phyloP scores from a whole-genome alignment of 2,888 invertebrate genomes.

The Apamea crenata region DNA sequence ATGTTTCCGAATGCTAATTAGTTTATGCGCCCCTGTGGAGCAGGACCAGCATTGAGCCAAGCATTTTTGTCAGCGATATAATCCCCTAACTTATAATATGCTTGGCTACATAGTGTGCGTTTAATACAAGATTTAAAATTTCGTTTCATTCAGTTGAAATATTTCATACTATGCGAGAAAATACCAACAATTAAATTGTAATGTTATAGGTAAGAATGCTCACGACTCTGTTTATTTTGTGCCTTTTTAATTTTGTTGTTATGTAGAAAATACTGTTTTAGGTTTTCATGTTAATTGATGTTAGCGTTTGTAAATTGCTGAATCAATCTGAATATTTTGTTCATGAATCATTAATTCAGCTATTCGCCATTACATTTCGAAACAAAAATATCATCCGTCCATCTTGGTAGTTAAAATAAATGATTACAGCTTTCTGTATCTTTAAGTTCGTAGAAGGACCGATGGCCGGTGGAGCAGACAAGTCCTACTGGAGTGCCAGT shows the following conservation, averaged over 20 bases:
- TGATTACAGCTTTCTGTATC: neutral
- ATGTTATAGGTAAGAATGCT: slow-evolving; percentile 27
- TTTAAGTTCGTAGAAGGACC: neutral
- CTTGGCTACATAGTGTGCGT: too few relatives aligned
- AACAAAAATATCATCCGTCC: neutral
- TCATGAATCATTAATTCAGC: neutral
- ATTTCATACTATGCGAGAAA: slow-evolving; percentile 35
- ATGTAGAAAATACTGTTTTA: neutral
- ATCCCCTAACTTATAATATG: too few relatives aligned
- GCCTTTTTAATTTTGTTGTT: slow-evolving; percentile 18
- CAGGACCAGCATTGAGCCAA: too few relatives aligned
- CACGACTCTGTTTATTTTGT: slow-evolving; percentile 24
- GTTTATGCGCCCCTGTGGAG: too few relatives aligned
- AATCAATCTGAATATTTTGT: neutral
- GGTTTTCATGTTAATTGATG: neutral
- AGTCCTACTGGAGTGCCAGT: too few relatives aligned
- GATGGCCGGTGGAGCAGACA: too few relatives aligned
- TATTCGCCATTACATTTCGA: neutral
- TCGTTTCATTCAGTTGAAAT: too few relatives aligned
- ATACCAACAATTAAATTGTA: slow-evolving; percentile 49
- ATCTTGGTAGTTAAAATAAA: neutral
- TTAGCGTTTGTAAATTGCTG: neutral
- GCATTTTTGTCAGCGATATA: too few relatives aligned
- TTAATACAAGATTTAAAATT: too few relatives aligned
- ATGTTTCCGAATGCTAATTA: too few relatives aligned